phyloP scores from a whole-genome alignment of 2,113 vertebrate species.

The Amphilophus citrinellus region DNA sequence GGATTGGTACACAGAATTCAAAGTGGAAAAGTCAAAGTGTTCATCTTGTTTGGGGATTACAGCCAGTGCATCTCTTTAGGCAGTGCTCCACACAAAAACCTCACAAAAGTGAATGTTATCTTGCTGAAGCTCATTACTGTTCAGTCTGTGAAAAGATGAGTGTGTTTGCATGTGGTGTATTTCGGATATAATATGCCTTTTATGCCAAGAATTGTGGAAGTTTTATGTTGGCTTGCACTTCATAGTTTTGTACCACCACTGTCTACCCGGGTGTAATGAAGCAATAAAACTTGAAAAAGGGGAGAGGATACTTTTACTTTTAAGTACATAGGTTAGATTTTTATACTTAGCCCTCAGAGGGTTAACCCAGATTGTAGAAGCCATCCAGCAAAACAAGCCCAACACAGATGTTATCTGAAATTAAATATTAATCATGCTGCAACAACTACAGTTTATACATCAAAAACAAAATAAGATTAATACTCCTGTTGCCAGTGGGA shows the following conservation, averaged over 20 bases:
- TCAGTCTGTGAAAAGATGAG: background rate
- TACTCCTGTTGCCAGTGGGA: slow-evolving; percentile 1
- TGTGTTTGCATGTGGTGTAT: background rate
- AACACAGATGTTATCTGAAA: background rate
- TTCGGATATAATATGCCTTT: background rate
- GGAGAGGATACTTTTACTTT: background rate
- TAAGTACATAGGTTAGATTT: background rate
- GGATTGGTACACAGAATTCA: background rate
- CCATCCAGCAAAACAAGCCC: background rate
- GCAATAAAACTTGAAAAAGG: background rate
- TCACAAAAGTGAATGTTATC: background rate
- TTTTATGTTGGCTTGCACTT: background rate
- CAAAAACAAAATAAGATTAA: background rate
- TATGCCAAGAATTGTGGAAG: background rate
- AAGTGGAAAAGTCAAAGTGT: too few species aligned
- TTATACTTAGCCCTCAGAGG: background rate
- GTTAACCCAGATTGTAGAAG: background rate
- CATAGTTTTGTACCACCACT: background rate
- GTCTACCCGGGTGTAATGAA: background rate
- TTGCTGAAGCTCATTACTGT: background rate
- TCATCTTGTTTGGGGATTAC: background rate
- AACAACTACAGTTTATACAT: background rate
- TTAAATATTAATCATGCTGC: background rate
- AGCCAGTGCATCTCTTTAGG: background rate
- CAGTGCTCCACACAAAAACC: background rate